These are phyloP conservation scores for Hydractinia echinata DNA, from an alignment of 30 jellyfish, hydroid and myxozoan species.

Conservation along the genomic window DNA sequence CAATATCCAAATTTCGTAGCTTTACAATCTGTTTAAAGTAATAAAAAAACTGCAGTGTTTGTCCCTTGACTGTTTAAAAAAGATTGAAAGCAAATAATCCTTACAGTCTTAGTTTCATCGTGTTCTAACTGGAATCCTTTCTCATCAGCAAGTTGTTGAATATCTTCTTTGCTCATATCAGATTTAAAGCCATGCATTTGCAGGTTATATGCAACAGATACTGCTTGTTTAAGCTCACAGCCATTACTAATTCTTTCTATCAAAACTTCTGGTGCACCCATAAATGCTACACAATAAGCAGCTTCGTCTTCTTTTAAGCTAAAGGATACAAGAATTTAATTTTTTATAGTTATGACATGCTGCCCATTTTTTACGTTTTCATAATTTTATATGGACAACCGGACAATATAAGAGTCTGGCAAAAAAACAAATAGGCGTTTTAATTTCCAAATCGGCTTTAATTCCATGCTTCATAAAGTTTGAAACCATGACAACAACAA, in stretches of 20 bases:
- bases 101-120: neutral
- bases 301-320: slow-evolving; percentile 8
- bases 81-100: too few species aligned
- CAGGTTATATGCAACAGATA: neutral
- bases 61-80: too few species aligned
- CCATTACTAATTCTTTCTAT: slow-evolving; percentile 47
- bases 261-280: slow-evolving; percentile 63
- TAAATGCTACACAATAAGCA: slow-evolving; percentile 37
- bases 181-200: slow-evolving; percentile 5
- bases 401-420: neutral
- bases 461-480: too few species aligned
- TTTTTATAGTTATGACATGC: neutral
- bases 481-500: too few species aligned
- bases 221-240: slow-evolving; percentile 23
- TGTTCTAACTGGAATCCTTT: slow-evolving; percentile 1
- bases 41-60: too few species aligned
- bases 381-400: neutral
- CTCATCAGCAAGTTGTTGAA: neutral
- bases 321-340: neutral
- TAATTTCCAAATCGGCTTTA: too few species aligned
- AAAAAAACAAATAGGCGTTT: too few species aligned
- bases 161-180: neutral
- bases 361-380: neutral
- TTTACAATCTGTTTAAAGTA: too few species aligned
- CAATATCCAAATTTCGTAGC: too few species aligned